Evolutionary conservation across 2,888 invertebrate genomes (phyloP), one percentile per base, ranked within the genome.

Genomic region (Dioctria linearis): DNA sequence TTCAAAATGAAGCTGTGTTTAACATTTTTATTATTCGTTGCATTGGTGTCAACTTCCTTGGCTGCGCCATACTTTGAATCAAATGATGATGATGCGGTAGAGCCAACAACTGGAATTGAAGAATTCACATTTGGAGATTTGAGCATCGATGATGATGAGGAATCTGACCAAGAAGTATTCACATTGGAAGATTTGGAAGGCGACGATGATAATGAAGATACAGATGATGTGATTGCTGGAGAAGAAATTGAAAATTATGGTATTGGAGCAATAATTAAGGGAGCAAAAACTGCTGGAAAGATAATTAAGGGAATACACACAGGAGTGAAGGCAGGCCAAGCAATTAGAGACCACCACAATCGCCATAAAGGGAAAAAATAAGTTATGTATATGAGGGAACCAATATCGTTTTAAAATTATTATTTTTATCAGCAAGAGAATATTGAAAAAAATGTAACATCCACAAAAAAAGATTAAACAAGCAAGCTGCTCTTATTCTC

Each of bases 351-450:
- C 2, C 25, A 25, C 25, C 2, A 25, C 25, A 25, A 25, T n/a
- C n/a, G n/a, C n/a, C n/a, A n/a, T n/a, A 25, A 25, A 25, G 2
- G 25, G 25, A 25, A 25, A 25, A 25, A 25, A 25, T 25, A 25
- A 25, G 25, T 25, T 1, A 25, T 0, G 1, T 25, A 25, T 25
- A 25, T 2, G 25, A 25, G 25, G 25, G 25, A 25, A 25, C 2
- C 8, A 13, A 40, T 3, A 54, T 11, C 54, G 73, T 73, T 42
- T 73, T 57, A 57, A 73, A 59, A 73, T 40, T 57, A 57, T 9
- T 57, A 57, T 4, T 57, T 73, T 2, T 57, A 57, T 37, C 40
- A 59, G 2, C 25, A 25, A 57, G 73, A 73, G n/a, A 73, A 73
- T 40, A 57, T 59, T 25, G 43, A 73, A 25, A 73, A 25, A 73